Percentiles rank a stretch among this genome's conserved stretches.
These are phyloP conservation scores for Anniella stebbinsi DNA, from an alignment of 2,797 vertebrate genomes.

Conservation along the genomic window DNA sequence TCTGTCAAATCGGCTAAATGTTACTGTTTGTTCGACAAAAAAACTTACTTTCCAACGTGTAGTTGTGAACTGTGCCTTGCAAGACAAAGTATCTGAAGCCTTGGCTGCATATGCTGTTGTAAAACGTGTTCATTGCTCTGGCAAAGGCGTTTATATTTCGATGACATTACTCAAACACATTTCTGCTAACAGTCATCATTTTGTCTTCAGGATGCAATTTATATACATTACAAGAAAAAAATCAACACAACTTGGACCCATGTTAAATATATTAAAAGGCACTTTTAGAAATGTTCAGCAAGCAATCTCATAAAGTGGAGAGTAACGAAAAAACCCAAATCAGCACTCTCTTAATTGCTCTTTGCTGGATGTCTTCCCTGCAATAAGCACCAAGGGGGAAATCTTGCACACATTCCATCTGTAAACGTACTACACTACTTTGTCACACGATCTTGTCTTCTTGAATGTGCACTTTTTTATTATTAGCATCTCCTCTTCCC, in stretches of 20 bases:
- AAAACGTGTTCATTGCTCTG: slow-evolving; percentile 3
- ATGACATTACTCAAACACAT: neutral
- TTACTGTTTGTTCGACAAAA: slow-evolving; percentile 29
- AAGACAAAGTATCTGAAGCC: slow-evolving; percentile 41
- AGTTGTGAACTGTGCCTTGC: slow-evolving; percentile 23
- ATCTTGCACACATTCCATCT: neutral
- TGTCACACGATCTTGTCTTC: neutral
- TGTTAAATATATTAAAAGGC: slow-evolving; percentile 34
- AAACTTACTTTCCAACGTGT: neutral
- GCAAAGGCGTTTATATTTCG: neutral
- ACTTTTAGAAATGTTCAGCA: slow-evolving; percentile 19
- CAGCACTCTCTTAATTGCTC: neutral
- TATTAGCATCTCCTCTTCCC: neutral
- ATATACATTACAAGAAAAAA: slow-evolving; percentile 15
- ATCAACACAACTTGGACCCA: slow-evolving; percentile 1
- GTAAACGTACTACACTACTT: neutral
- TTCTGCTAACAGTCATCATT: slow-evolving; percentile 39
- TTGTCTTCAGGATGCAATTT: slow-evolving; percentile 37
- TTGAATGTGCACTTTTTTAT: neutral
- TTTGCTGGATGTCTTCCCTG: neutral
- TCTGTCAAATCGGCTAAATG: neutral
- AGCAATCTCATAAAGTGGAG: slow-evolving; percentile 5
- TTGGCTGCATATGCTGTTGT: slow-evolving; percentile 22
- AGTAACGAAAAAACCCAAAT: neutral
- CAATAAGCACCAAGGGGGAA: neutral